These are phyloP conservation scores for Diorhabda elongata DNA, from an alignment of 1,140 invertebrate genomes.

Conservation along the genomic window DNA sequence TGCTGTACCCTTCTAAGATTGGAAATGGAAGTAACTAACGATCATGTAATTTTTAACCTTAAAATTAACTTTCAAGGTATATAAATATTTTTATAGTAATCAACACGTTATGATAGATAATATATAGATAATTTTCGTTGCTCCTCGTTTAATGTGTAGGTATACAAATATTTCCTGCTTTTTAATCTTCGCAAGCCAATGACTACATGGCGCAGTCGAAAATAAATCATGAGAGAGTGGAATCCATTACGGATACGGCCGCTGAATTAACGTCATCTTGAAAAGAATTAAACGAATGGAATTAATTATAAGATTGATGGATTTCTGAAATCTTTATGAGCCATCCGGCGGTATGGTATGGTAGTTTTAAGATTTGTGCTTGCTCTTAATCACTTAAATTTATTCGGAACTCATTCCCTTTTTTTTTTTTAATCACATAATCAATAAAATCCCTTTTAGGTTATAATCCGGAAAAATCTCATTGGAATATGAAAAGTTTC, in stretches of 20 bases:
- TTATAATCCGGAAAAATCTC: too few relatives aligned
- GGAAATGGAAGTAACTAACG: too few relatives aligned
- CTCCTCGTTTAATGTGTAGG: too few relatives aligned
- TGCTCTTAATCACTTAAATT: conserved; percentile 31
- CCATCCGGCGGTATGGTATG: conserved; percentile 22
- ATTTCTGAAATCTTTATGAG: conserved; percentile 34
- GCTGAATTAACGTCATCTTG: conserved; percentile 48
- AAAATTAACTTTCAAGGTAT: too few relatives aligned
- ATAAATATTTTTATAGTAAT: too few relatives aligned
- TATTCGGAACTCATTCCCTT: conserved; percentile 30
- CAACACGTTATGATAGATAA: too few relatives aligned
- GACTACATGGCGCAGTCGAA: conserved; percentile 18
- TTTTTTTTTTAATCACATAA: conserved; percentile 25
- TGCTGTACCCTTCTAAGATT: too few relatives aligned
- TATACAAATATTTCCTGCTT: too few relatives aligned
- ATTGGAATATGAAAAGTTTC: too few relatives aligned
- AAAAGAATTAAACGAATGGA: conserved; percentile 50
- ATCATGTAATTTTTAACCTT: too few relatives aligned
- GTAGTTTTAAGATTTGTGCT: conserved; percentile 29
- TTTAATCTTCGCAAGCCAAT: background rate
- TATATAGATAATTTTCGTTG: too few relatives aligned
- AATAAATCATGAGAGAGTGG: conserved; percentile 42
- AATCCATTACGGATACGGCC: conserved; percentile 46
- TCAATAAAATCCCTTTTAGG: conserved; percentile 19
- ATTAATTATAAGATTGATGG: conserved; percentile 50